Evolutionary conservation across 1,140 invertebrate genomes (phyloP).

Genomic region (Octopus sinensis): DNA sequence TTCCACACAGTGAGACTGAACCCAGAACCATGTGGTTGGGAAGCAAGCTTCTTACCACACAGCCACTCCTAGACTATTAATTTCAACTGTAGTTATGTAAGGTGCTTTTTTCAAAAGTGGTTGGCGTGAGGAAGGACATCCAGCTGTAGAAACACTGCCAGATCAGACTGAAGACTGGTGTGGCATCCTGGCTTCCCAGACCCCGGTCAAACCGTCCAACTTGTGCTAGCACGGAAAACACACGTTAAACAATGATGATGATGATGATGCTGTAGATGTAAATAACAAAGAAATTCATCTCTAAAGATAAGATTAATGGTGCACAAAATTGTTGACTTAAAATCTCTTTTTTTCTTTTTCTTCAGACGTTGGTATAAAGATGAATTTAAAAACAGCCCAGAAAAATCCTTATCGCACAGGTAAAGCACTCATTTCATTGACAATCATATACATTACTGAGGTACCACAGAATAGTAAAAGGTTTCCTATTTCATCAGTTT

Average conservation of each 20-base stretch:
- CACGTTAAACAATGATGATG: neutral
- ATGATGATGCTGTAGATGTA: neutral
- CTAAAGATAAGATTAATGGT: neutral
- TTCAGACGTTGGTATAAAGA: constrained; percentile 70
- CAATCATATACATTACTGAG: neutral
- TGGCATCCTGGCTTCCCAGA: neutral
- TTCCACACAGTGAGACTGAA: too few species aligned
- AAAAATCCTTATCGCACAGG: constrained; percentile 69
- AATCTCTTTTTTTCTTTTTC: constrained; percentile 25
- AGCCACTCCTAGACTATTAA: too few species aligned
- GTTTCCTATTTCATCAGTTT: neutral
- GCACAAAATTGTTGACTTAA: constrained; percentile 11
- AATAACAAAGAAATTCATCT: neutral
- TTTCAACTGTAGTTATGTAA: too few species aligned
- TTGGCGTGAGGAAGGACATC: neutral
- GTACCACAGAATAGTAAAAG: too few species aligned
- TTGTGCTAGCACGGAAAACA: neutral
- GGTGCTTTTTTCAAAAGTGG: neutral
- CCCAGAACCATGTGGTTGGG: too few species aligned
- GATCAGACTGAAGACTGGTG: neutral
- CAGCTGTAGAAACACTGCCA: neutral
- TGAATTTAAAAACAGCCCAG: constrained; percentile 62
- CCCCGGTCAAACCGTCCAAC: neutral
- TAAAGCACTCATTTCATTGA: constrained; percentile 21
- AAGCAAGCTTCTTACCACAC: too few species aligned